Evolutionary conservation across 1,140 invertebrate genomes (phyloP).

Genomic region (Contarinia nasturtii): DNA sequence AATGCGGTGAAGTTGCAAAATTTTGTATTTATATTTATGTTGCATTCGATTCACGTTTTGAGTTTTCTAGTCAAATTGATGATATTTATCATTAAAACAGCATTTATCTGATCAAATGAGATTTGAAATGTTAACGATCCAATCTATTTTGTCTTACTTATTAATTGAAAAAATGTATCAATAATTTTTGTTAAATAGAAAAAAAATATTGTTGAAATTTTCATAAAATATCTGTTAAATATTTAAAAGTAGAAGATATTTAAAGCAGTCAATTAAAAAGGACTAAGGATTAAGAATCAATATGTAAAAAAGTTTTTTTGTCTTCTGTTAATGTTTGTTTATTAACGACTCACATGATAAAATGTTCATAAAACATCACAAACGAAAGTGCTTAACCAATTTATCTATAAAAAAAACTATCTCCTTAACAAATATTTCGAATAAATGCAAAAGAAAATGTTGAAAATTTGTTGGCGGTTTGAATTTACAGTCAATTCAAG

Average conservation of each 20-base stretch:
- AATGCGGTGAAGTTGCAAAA: too few species aligned
- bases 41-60: background rate
- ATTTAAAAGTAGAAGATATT: background rate
- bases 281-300: background rate
- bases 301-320: slow-evolving; percentile 7
- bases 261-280: background rate
- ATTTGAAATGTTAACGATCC: background rate
- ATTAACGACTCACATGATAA: slow-evolving; percentile 2
- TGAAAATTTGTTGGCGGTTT: too few species aligned
- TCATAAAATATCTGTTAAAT: background rate
- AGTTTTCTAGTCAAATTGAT: background rate
- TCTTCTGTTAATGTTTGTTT: slow-evolving; percentile 6
- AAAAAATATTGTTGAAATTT: background rate
- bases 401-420: too few species aligned
- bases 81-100: background rate
- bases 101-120: background rate
- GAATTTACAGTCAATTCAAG: too few species aligned
- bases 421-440: too few species aligned
- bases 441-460: too few species aligned
- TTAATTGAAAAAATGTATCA: background rate
- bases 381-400: too few species aligned
- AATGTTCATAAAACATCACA: background rate
- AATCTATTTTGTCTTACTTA: background rate
- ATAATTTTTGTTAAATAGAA: background rate
- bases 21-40: background rate